These are phyloP conservation scores for Ptychadena robeensis DNA, from an alignment of 2,797 vertebrate genomes.

Conservation along the genomic window DNA sequence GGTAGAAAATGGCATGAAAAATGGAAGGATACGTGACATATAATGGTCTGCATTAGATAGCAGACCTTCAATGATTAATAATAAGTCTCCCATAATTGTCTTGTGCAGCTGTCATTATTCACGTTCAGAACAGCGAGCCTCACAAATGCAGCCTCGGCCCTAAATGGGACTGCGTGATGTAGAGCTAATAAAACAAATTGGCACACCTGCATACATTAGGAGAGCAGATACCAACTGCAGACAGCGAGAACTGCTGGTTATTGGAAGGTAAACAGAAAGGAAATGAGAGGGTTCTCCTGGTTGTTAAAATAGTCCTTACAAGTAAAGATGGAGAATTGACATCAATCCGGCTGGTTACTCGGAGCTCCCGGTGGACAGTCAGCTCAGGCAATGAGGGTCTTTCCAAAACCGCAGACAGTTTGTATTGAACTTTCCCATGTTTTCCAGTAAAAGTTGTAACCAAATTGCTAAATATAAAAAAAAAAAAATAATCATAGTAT, in stretches of 20 bases:
- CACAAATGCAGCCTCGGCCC: constrained; percentile 67
- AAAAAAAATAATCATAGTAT: no score
- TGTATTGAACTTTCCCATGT: constrained; percentile 79
- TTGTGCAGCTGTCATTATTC: constrained; percentile 78
- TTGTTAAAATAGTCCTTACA: constrained; percentile 70
- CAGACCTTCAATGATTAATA: constrained; percentile 75
- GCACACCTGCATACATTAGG: constrained; percentile 56
- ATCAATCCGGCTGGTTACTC: constrained; percentile 78
- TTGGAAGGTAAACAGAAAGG: constrained; percentile 47
- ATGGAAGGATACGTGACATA: constrained; percentile 72
- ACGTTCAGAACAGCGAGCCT: constrained; percentile 69
- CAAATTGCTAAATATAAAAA: constrained; percentile 74
- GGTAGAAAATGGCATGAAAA: constrained; percentile 74
- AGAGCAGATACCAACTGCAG: constrained; percentile 46
- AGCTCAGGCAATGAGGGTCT: constrained; percentile 72
- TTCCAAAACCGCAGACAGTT: constrained; percentile 75
- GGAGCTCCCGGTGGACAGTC: constrained; percentile 75
- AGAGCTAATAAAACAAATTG: constrained; percentile 63
- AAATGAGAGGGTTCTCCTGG: constrained; percentile 2
- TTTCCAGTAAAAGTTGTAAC: constrained; percentile 82
- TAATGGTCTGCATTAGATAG: constrained; percentile 75
- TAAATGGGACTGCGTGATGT: constrained; percentile 67
- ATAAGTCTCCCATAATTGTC: constrained; percentile 72
- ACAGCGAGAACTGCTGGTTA: constrained; percentile 29
- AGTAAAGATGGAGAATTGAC: constrained; percentile 79